Evolutionary conservation across 2,113 vertebrate species (phyloP).

Genomic region (Panthera tigris): DNA sequence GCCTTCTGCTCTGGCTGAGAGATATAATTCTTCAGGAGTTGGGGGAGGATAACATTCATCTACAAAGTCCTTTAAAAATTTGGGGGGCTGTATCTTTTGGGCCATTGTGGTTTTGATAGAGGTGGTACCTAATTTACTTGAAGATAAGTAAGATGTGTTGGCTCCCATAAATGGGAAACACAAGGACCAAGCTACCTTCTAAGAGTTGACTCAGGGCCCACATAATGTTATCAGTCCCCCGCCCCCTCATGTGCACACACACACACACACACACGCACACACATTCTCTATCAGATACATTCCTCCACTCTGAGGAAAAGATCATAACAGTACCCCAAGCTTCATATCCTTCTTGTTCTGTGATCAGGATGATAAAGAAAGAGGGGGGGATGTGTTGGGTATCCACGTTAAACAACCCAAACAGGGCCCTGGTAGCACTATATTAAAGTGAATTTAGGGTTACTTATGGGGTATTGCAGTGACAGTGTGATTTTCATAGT

Average conservation of each 20-base stretch:
- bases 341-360: neutral
- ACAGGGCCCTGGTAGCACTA: neutral
- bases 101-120: neutral
- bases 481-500: neutral
- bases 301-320: neutral
- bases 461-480: neutral
- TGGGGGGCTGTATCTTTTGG: neutral
- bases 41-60: neutral
- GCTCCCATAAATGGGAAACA: neutral
- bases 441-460: neutral
- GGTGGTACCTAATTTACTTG: neutral
- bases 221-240: neutral
- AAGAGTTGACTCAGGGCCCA: neutral
- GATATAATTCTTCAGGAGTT: neutral
- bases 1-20: neutral
- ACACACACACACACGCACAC: neutral
- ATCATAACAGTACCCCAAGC: neutral
- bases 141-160: neutral
- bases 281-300: neutral
- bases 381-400: neutral
- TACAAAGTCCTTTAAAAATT: neutral
- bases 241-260: fast-evolving
- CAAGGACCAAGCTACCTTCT: neutral
- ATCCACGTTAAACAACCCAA: neutral
- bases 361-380: neutral